phyloP scores from a whole-genome alignment of 2,888 invertebrate species.

The Drosophila nr. perissopoda region DNA sequence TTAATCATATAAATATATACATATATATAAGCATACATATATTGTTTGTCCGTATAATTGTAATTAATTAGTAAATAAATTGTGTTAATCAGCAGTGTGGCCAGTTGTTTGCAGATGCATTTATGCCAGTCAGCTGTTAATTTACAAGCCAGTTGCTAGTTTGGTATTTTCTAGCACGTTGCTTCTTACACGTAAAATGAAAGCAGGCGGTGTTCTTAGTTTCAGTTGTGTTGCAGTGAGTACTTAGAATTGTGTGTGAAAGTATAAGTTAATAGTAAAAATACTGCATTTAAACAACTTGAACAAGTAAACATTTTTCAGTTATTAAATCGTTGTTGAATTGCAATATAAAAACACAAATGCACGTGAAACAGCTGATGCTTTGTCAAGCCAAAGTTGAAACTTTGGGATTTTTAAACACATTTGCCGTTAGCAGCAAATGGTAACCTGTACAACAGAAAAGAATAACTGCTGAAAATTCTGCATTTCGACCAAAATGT shows the following conservation, averaged over 20 bases:
- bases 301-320: not conserved
- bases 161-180: not conserved
- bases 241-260: not conserved
- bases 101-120: slow-evolving; percentile 16
- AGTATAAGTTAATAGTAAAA: not conserved
- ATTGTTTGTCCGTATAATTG: not conserved
- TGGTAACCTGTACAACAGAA: slow-evolving; percentile 11
- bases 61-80: not conserved
- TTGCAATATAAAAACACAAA: not conserved
- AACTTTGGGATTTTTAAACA: slow-evolving; percentile 10
- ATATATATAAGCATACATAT: not conserved
- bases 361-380: slow-evolving; percentile 31
- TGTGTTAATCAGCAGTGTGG: not conserved
- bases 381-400: not conserved
- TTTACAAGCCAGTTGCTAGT: not conserved
- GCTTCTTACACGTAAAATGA: not conserved
- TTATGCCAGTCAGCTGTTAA: not conserved
- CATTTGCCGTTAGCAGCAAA: not conserved
- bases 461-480: slow-evolving; percentile 28
- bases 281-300: not conserved
- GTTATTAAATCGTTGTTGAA: not conserved
- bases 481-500: slow-evolving; percentile 17
- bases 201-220: no score
- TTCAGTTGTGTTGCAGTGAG: not conserved
- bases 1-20: not conserved